These are phyloP conservation scores for Eublepharis macularius DNA, from an alignment of 2,113 vertebrate genomes.

Conservation along the genomic window DNA sequence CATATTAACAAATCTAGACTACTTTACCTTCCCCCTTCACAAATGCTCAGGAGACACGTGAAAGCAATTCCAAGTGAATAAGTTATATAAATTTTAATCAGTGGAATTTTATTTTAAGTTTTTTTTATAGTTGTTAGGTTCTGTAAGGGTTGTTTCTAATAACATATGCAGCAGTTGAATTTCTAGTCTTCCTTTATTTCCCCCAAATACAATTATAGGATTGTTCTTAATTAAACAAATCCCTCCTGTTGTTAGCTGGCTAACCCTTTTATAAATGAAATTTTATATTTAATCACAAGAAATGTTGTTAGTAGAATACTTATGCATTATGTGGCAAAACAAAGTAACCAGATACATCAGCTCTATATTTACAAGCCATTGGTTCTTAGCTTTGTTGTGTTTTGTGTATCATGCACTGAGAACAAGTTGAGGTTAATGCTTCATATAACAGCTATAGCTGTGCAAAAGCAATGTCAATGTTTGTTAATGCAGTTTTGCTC, in stretches of 20 bases:
- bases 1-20: too few relatives aligned
- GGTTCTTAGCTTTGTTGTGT: neutral
- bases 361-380: neutral
- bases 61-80: neutral
- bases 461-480: neutral
- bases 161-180: neutral
- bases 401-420: neutral
- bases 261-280: neutral
- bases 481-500: conserved; percentile 30
- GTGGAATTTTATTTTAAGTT: neutral
- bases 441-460: neutral
- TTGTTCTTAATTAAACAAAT: neutral
- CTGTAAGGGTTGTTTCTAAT: too few relatives aligned
- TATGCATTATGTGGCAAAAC: neutral
- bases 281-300: neutral
- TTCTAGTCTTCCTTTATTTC: neutral
- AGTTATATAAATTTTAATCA: neutral
- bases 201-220: neutral
- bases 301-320: neutral
- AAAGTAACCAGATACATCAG: neutral
- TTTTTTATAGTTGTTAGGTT: neutral
- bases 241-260: neutral
- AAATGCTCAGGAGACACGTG: neutral
- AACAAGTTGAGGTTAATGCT: neutral
- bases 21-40: neutral